Evolutionary conservation across 2,113 vertebrate genomes (phyloP), one percentile per base, ranked within the genome.

Genomic region (Cephalopterus ornatus): DNA sequence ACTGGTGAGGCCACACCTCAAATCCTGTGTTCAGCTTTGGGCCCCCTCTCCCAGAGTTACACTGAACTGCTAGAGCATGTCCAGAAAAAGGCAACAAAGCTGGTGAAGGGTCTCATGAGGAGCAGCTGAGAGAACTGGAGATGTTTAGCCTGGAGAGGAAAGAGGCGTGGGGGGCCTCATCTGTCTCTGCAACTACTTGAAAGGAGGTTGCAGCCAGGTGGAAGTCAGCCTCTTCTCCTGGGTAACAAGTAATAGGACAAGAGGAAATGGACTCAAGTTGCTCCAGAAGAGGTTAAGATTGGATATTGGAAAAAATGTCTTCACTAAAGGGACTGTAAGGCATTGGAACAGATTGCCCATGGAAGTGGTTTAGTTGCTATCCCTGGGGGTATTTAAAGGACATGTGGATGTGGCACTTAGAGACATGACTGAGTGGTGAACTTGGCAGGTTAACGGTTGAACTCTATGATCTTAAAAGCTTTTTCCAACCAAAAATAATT

Each of bases 231-330:
- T 53, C 33, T 52, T 39, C 33, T 74, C 27, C 10, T 32, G 42
- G 5, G 19, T 52, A 67, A 59, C 17, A 46, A 74, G 7, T 0
- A 1, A 44, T 4, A 50, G 6, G 14, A 59, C 0, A 2, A 58
- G 44, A 66, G 22, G 6, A 58, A 58, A 89, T 37, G 61, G 61
- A 59, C 12, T 37, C 28, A 59, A 42, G 17, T 61, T 42, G 17
- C 21, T 90, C 41, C 56, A 49, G 41, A 63, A 63, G 26, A 84
- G 18, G 4, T 55, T 55, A 76, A 56, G 5, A 5, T 37, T 55
- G 8, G 10, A 49, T 63, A 6, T 20, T 6, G 7, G 17, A 49
- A 33, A 63, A 55, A 56, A 37, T 33, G 32, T 70, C 41, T 83
- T 49, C 49, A 55, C 26, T 55, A 19, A 33, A 42, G 32, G 9